A percentile compares a stretch with the other conserved stretches of the same genome.
Evolutionary conservation across 2,113 vertebrate genomes (phyloP).

Genomic region (Globicephala melas): DNA sequence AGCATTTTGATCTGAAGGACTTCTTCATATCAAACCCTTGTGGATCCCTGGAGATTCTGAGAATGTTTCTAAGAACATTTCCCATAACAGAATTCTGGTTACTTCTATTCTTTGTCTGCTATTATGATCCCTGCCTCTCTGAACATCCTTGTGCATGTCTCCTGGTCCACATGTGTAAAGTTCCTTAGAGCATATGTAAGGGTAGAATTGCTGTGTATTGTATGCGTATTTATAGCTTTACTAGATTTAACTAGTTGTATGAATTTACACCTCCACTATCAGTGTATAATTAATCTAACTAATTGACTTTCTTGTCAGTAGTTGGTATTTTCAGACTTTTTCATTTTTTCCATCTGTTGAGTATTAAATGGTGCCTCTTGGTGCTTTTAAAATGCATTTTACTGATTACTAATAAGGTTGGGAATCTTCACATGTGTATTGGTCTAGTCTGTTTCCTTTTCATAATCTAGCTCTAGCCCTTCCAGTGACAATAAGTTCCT

Average conservation of each 20-base stretch:
- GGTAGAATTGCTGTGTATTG: neutral
- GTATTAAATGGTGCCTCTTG: neutral
- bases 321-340: neutral
- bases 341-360: neutral
- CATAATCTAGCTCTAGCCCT: neutral
- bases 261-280: neutral
- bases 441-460: neutral
- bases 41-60: neutral
- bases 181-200: neutral
- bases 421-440: neutral
- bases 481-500: neutral
- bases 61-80: neutral
- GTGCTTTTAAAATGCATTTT: neutral
- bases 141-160: neutral
- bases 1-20: neutral
- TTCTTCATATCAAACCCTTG: fast-evolving
- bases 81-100: neutral
- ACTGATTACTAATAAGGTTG: neutral
- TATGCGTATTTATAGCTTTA: neutral
- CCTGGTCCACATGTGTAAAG: neutral
- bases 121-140: too few relatives aligned
- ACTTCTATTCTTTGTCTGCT: neutral
- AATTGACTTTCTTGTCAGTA: neutral
- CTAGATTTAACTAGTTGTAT: neutral
- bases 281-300: neutral